Conservation (phyloP, 2,888 invertebrate species). For the Elaeidobius kamerunicus region DNA sequence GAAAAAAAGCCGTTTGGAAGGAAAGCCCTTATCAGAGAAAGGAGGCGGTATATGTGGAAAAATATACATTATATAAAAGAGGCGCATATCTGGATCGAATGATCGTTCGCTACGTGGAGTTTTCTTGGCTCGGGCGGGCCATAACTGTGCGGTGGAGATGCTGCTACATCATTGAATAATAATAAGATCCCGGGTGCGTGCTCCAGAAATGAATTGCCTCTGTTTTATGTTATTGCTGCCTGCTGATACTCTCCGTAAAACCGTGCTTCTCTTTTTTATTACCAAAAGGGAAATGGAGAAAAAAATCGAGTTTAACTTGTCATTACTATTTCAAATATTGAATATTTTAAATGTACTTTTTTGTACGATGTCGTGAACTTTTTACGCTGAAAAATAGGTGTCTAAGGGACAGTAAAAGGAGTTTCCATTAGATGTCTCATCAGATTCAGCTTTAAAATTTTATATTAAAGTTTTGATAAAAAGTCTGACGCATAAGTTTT, state of each 20-base stretch:
- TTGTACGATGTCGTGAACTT: too few species aligned
- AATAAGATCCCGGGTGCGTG: slow-evolving; percentile 50
- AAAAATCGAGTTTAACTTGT: neutral
- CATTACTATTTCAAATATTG: neutral
- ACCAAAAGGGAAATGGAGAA: slow-evolving; percentile 13
- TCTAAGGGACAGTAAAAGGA: too few species aligned
- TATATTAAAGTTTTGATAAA: too few species aligned
- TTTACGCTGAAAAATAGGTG: too few species aligned
- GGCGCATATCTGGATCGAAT: slow-evolving; percentile 38
- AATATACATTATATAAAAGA: slow-evolving; percentile 37
- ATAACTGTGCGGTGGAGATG: slow-evolving; percentile 41
- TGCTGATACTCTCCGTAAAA: slow-evolving; percentile 14
- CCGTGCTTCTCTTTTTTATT: slow-evolving; percentile 24
- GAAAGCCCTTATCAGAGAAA: slow-evolving; percentile 32
- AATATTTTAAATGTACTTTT: neutral
- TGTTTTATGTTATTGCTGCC: slow-evolving; percentile 29
- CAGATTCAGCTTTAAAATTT: too few species aligned
- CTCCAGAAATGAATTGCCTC: slow-evolving; percentile 31
- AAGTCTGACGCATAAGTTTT: too few species aligned
- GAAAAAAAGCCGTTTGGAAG: slow-evolving; percentile 31
- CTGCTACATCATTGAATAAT: slow-evolving; percentile 52
- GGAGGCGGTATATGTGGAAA: slow-evolving; percentile 33
- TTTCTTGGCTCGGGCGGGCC: slow-evolving; percentile 39
- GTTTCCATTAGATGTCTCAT: too few species aligned
- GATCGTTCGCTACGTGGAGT: slow-evolving; percentile 37